Evolutionary conservation across 2,797 vertebrate genomes (phyloP).

Genomic region (Xyrichtys novacula): DNA sequence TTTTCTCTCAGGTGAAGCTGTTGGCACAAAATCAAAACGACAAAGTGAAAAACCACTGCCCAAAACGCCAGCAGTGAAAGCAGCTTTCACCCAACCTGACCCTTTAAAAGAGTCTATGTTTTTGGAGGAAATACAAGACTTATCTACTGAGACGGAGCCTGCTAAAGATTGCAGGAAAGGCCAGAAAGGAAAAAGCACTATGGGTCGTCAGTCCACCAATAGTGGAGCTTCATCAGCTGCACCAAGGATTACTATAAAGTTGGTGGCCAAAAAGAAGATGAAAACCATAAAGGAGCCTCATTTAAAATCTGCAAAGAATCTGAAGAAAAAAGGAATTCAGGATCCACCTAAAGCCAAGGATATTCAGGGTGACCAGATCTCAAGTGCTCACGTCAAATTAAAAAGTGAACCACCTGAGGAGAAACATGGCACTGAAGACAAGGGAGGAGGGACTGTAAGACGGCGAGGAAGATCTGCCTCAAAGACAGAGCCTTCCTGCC

Average conservation of each 20-base stretch:
- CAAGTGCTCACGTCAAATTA: slow-evolving; percentile 88
- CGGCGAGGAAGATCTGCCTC: slow-evolving; percentile 83
- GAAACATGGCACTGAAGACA: slow-evolving; percentile 60
- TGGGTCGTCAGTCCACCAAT: slow-evolving; percentile 74
- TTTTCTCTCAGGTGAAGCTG: slow-evolving; percentile 66
- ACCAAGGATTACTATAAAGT: slow-evolving; percentile 87
- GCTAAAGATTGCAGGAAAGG: slow-evolving; percentile 77
- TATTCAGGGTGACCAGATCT: slow-evolving; percentile 85
- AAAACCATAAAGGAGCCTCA: slow-evolving; percentile 74
- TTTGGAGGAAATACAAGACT: slow-evolving; percentile 70
- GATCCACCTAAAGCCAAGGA: slow-evolving; percentile 86
- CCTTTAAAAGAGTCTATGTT: slow-evolving; percentile 71
- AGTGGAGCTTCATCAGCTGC: slow-evolving; percentile 64
- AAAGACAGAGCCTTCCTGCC: slow-evolving; percentile 65
- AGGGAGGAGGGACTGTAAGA: slow-evolving; percentile 65
- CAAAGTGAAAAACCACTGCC: slow-evolving; percentile 75
- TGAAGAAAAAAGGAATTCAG: slow-evolving; percentile 85
- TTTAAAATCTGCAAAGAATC: slow-evolving; percentile 79
- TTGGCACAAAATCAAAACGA: slow-evolving; percentile 79
- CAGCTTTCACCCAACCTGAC: slow-evolving; percentile 72
- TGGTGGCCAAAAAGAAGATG: slow-evolving; percentile 86
- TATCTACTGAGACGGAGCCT: slow-evolving; percentile 71
- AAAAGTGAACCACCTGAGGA: slow-evolving; percentile 79
- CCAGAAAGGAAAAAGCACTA: slow-evolving; percentile 76
- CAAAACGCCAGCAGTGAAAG: slow-evolving; percentile 74